Evolutionary conservation across 2,113 vertebrate species (phyloP), one percentile per base, ranked within the genome.

Genomic region (Microtus ochrogaster): DNA sequence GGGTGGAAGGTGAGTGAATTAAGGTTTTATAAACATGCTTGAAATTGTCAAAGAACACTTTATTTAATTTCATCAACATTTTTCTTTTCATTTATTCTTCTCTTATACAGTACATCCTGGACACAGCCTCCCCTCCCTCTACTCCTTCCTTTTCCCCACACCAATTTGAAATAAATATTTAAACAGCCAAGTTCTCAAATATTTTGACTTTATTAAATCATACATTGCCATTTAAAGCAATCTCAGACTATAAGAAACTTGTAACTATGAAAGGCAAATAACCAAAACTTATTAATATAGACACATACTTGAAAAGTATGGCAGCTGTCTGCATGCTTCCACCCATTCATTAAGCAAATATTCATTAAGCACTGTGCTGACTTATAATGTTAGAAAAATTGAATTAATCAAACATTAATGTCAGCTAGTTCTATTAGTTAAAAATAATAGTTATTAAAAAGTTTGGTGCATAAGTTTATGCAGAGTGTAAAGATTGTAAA

Each of bases 391-490:
- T 82, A 13, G 74, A 63, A 65, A 39, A 95, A 77, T 17, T 47
- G 6, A 73, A 30, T 5, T 76, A 49, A 58, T 92, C 76, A 70
- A 16, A 81, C 0, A 4, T 13, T 66, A 21, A 21, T 78, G 21
- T 36, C n/a, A 26, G 1, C 70, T 66, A 77, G 3, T 49, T 73
- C 14, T 82, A 30, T 33, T 78, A 11, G 7, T 49, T 91, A n/a
- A 28, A 87, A 94, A 41, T 77, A 96, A 88, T 2, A 61, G 3
- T 84, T 83, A 82, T 44, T 2, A 52, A 73, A 73, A 63, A 85
- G 6, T 3, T 58, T 91, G 36, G 2, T 1, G 58, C 22, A 30
- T 0, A 1, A 2, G 7, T 8, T 39, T 58, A 24, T 5, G 10
- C 24, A n/a, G 4, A 83, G 16, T 61, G 68, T 97, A 63, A 94